Evolutionary conservation across 2,888 invertebrate species (phyloP).

Genomic region (Anarsia innoxiella): DNA sequence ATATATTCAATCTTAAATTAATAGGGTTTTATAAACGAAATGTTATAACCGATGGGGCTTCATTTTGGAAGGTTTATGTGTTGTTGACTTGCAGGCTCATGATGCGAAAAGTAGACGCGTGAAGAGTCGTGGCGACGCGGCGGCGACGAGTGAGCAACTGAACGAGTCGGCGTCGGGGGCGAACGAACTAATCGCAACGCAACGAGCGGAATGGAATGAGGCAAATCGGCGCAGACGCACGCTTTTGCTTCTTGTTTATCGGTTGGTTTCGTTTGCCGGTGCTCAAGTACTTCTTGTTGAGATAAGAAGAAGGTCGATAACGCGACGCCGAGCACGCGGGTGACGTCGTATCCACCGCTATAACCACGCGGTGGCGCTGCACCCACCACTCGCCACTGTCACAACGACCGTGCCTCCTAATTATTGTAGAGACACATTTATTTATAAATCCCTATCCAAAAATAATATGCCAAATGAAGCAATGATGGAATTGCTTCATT

Average conservation of each 20-base stretch:
- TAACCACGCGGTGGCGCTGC: constrained; percentile 25
- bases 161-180: constrained; percentile 37
- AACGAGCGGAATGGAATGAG: constrained; percentile 60
- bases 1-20: constrained; percentile 71
- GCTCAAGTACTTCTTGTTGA: constrained; percentile 50
- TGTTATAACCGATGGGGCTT: constrained; percentile 74
- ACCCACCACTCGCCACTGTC: too few relatives aligned
- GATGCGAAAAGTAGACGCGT: constrained; percentile 54
- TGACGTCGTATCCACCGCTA: constrained; percentile 27
- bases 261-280: constrained; percentile 35
- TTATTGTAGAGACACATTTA: constrained; percentile 56
- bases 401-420: constrained; percentile 30
- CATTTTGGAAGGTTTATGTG: constrained; percentile 73
- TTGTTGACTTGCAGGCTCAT: constrained; percentile 70
- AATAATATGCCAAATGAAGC: constrained; percentile 60
- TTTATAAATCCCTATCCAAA: constrained; percentile 56
- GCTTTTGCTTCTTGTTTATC: constrained; percentile 71
- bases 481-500: constrained; percentile 29
- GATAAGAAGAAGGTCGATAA: constrained; percentile 66
- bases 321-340: constrained; percentile 31
- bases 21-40: constrained; percentile 59
- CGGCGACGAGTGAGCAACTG: constrained; percentile 64
- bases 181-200: constrained; percentile 58
- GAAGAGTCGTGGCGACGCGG: constrained; percentile 56
- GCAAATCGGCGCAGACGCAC: constrained; percentile 69